Percentiles rank a stretch among this genome's conserved stretches.
phyloP scores from a whole-genome alignment of 2,888 invertebrate genomes.

The Cenopis cana region DNA sequence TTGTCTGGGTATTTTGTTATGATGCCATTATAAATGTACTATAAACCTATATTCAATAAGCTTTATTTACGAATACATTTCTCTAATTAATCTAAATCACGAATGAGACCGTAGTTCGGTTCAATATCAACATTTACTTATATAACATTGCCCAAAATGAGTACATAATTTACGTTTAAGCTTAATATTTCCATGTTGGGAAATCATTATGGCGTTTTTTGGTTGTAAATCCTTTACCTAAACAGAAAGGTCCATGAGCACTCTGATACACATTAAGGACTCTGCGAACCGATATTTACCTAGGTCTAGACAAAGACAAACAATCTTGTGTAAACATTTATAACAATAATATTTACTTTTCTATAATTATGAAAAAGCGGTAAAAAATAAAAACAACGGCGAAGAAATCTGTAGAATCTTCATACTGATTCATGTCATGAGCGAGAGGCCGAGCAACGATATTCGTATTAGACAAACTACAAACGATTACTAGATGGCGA shows the following conservation, averaged over 20 bases:
- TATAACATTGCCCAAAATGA: no score
- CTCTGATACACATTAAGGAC: not conserved
- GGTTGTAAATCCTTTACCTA: not conserved
- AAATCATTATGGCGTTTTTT: not conserved
- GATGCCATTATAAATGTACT: no score
- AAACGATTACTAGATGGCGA: slow-evolving; percentile 61
- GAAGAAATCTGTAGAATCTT: slow-evolving; percentile 1
- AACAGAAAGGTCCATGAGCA: not conserved
- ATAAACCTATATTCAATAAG: no score
- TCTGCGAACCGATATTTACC: not conserved
- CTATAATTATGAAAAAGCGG: no score
- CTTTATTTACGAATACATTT: no score
- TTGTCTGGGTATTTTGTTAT: no score
- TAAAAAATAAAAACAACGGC: not conserved
- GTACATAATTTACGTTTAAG: no score
- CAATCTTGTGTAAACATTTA: not conserved
- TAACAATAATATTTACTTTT: not conserved
- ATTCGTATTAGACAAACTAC: slow-evolving; percentile 8
- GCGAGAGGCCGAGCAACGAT: slow-evolving; percentile 7
- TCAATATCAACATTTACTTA: no score
- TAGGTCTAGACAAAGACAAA: not conserved
- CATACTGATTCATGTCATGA: not conserved
- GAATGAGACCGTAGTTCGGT: no score
- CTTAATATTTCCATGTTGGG: no score
- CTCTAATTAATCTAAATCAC: no score